Conservation (phyloP, 2,888 invertebrate genomes). For the Hoplodrina ambigua region DNA sequence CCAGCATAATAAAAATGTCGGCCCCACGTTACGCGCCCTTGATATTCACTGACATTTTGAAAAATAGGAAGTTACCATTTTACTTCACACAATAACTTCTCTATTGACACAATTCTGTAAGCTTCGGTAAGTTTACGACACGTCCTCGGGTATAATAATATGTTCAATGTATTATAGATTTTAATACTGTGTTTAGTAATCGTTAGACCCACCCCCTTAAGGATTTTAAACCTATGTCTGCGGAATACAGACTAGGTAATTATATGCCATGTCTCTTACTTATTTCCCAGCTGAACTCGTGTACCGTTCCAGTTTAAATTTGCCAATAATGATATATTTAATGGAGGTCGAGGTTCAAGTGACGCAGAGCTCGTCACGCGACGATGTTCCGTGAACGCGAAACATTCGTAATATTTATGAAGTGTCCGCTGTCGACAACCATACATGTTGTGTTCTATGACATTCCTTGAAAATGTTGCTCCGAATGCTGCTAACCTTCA, state of each 20-base stretch:
- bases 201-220: no score
- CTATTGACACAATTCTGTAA: conserved; percentile 47
- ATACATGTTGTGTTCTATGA: conserved; percentile 14
- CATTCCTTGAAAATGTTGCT: background rate
- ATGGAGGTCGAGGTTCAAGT: conserved; percentile 22
- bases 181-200: background rate
- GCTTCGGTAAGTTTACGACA: conserved; percentile 16
- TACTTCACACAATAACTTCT: conserved; percentile 54
- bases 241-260: background rate
- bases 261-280: background rate
- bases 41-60: conserved; percentile 82
- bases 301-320: conserved; percentile 17
- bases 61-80: conserved; percentile 65
- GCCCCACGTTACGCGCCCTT: conserved; percentile 68
- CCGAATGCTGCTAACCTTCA: background rate
- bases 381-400: conserved; percentile 23
- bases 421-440: conserved; percentile 8
- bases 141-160: background rate
- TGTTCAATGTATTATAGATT: background rate
- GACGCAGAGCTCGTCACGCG: conserved; percentile 47
- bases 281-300: background rate
- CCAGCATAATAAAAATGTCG: conserved; percentile 71
- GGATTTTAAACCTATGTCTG: no score
- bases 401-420: conserved; percentile 29
- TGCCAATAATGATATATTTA: conserved; percentile 25